Percentiles rank a stretch among this genome's conserved stretches.
Evolutionary conservation across 1,140 invertebrate genomes (phyloP).

Genomic region (Matsumurasca onukii): DNA sequence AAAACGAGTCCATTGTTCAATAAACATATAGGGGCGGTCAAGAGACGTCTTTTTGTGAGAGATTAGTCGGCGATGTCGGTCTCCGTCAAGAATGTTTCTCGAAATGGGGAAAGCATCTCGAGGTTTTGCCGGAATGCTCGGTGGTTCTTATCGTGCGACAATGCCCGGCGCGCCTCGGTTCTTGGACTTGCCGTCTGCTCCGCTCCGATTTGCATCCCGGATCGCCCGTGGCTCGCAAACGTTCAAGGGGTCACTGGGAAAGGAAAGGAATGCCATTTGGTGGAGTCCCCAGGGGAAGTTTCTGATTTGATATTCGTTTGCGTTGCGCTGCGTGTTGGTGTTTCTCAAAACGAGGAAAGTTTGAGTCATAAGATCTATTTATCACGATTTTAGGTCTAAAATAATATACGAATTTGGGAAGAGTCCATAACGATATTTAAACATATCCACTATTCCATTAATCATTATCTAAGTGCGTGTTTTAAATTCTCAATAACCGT

Average conservation of each 20-base stretch:
- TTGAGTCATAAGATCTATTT: too few relatives aligned
- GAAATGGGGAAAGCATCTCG: conserved; percentile 18
- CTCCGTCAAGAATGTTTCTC: conserved; percentile 14
- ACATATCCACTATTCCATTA: too few relatives aligned
- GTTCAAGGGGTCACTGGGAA: neutral
- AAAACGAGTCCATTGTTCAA: conserved; percentile 11
- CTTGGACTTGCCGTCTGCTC: neutral
- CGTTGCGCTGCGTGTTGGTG: too few relatives aligned
- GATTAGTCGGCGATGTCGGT: neutral
- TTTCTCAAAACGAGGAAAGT: too few relatives aligned
- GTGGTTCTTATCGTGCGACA: conserved; percentile 10
- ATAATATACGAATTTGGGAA: too few relatives aligned
- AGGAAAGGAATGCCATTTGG: neutral
- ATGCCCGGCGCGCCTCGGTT: neutral
- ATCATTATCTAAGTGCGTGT: too few relatives aligned
- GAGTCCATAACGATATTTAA: too few relatives aligned
- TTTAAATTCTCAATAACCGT: too few relatives aligned
- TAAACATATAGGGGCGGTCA: conserved; percentile 18
- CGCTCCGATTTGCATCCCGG: neutral
- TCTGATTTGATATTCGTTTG: neutral
- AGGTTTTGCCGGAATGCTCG: conserved; percentile 12
- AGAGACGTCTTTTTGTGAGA: conserved; percentile 4
- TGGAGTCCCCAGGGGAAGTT: neutral
- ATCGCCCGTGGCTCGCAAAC: neutral
- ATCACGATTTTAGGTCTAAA: too few relatives aligned